These are phyloP conservation scores for Pholis gunnellus DNA, from an alignment of 2,113 vertebrate genomes.

Conservation along the genomic window DNA sequence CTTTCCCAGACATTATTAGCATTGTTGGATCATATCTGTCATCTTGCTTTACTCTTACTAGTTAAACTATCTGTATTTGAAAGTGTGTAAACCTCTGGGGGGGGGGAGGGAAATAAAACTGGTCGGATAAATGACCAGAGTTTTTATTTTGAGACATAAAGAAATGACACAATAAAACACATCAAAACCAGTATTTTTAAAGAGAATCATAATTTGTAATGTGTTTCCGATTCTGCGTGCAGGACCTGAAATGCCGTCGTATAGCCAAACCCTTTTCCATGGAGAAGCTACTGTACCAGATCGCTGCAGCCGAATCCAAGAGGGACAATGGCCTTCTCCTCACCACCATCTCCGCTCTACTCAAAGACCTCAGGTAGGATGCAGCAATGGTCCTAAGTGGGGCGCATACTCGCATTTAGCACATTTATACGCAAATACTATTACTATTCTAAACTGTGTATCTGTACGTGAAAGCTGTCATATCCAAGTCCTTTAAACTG, in stretches of 20 bases:
- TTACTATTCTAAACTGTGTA: not conserved
- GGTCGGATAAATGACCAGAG: not conserved
- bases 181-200: not conserved
- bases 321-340: constrained; percentile 96
- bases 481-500: no score
- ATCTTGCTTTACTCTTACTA: not conserved
- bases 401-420: not conserved
- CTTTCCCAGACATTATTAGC: not conserved
- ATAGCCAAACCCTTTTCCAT: constrained; percentile 99
- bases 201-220: not conserved
- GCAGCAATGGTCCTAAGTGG: not conserved
- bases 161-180: not conserved
- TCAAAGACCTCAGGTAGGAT: constrained; percentile 96
- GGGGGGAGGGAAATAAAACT: not conserved
- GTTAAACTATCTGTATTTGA: not conserved
- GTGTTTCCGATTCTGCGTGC: constrained; percentile 31
- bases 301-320: constrained; percentile 96
- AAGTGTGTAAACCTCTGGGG: not conserved
- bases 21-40: not conserved
- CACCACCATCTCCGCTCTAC: constrained; percentile 93
- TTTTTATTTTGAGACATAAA: not conserved
- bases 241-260: constrained; percentile 97
- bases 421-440: not conserved
- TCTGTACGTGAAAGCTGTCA: no score
- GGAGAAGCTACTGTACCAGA: constrained; percentile 99